A percentile compares a stretch with the other conserved stretches of the same genome.
Evolutionary conservation across 2,888 invertebrate genomes (phyloP).

Genomic region (Rhagophthalmus giganteus): DNA sequence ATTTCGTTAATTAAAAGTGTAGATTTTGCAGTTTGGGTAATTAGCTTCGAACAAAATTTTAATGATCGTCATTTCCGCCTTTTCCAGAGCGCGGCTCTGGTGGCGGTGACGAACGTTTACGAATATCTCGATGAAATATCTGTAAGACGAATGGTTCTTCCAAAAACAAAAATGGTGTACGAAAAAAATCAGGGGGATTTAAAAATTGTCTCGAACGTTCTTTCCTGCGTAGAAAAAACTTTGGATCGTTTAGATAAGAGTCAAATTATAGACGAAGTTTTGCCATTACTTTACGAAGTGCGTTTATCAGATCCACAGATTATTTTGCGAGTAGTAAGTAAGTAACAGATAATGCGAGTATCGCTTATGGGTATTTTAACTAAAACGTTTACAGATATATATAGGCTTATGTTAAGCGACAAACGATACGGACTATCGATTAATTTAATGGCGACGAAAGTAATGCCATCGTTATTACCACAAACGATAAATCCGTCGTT

Average conservation of each 20-base stretch:
- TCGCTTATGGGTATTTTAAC: too few relatives aligned
- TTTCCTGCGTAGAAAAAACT: constrained; percentile 79
- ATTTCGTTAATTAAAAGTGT: too few relatives aligned
- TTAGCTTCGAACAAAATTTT: too few relatives aligned
- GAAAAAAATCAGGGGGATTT: constrained; percentile 79
- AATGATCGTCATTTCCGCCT: constrained; percentile 30
- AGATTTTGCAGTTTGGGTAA: too few relatives aligned
- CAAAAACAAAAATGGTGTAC: constrained; percentile 78
- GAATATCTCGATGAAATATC: constrained; percentile 82
- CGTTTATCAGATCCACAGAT: constrained; percentile 87
- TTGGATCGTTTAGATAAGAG: constrained; percentile 82
- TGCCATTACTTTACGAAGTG: constrained; percentile 85
- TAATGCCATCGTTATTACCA: constrained; percentile 90
- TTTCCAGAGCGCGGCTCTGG: constrained; percentile 81
- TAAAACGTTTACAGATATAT: constrained; percentile 83
- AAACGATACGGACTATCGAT: constrained; percentile 88
- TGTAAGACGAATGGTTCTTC: constrained; percentile 77
- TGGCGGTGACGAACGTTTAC: constrained; percentile 82
- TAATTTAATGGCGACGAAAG: constrained; percentile 89
- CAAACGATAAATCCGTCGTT: constrained; percentile 88
- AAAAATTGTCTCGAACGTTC: constrained; percentile 76
- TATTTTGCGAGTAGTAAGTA: constrained; percentile 88
- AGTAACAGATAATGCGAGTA: constrained; percentile 58
- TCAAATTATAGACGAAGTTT: constrained; percentile 86
- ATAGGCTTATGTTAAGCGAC: constrained; percentile 86